Evolutionary conservation across 1,140 invertebrate species (phyloP).

Genomic region (Tetragonula clypearis): DNA sequence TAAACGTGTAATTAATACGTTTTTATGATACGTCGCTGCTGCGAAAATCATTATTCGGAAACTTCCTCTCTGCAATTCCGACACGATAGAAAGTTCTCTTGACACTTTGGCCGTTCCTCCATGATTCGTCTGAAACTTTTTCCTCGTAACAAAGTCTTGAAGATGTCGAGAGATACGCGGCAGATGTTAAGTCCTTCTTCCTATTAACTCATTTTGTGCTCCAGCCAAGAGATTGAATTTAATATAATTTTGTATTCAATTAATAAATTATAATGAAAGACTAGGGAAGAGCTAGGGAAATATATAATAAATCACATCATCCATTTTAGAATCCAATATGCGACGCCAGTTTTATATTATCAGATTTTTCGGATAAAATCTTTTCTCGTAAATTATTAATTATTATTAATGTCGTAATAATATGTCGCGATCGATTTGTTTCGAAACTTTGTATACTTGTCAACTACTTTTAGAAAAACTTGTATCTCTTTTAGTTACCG

Average conservation of each 20-base stretch:
- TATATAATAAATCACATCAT: no score
- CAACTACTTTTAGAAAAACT: no score
- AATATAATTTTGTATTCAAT: neutral
- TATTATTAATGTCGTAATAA: no score
- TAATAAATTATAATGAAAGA: no score
- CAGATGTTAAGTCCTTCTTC: neutral
- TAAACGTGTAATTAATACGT: neutral
- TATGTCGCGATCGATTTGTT: no score
- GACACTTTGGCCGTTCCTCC: conserved; percentile 5
- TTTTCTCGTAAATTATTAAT: no score
- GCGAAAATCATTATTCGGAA: conserved; percentile 11
- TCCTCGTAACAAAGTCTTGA: neutral
- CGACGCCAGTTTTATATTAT: no score
- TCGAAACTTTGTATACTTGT: no score
- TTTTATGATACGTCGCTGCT: neutral
- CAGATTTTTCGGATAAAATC: no score
- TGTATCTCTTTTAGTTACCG: no score
- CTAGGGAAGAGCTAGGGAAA: no score
- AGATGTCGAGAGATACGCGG: neutral
- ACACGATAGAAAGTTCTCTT: conserved; percentile 16
- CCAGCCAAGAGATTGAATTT: neutral
- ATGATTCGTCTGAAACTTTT: conserved; percentile 23
- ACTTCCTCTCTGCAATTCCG: conserved; percentile 1
- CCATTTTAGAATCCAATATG: no score
- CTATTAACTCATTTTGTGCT: conserved; percentile 9